phyloP scores from a whole-genome alignment of 2,113 vertebrate species.

The Brachyhypopomus occidentalis region DNA sequence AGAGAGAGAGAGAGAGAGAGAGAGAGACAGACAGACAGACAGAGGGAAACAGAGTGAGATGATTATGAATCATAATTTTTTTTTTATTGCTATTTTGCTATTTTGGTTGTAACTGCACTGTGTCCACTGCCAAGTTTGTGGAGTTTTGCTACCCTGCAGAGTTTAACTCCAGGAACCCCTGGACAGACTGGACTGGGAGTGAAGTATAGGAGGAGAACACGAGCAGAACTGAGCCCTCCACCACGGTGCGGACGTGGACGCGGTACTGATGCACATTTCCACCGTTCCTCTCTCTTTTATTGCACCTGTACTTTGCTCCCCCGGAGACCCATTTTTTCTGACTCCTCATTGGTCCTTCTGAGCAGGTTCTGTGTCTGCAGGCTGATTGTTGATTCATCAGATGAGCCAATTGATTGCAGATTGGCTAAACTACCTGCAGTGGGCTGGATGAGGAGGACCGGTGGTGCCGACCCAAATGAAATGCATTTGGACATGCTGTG shows the following conservation, averaged over 20 bases:
- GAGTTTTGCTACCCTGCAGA: too few relatives aligned
- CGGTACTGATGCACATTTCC: background rate
- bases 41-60: too few relatives aligned
- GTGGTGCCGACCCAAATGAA: too few relatives aligned
- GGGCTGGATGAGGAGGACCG: too few relatives aligned
- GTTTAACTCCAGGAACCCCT: too few relatives aligned
- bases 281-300: background rate
- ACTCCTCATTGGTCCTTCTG: background rate
- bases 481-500: too few relatives aligned
- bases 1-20: conserved; percentile 6
- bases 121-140: background rate
- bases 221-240: too few relatives aligned
- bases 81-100: background rate
- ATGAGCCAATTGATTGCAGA: background rate
- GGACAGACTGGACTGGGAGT: too few relatives aligned
- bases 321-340: background rate
- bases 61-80: background rate
- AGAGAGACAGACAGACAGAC: background rate
- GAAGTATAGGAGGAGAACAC: too few relatives aligned
- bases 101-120: background rate
- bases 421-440: background rate
- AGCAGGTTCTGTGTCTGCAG: background rate
- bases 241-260: background rate
- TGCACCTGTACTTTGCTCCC: background rate
- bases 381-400: background rate